These are phyloP conservation scores for Cladorhizidae sp. DNA, from an alignment of 37 sponge, comb jelly and placozoan species.

Conservation along the genomic window DNA sequence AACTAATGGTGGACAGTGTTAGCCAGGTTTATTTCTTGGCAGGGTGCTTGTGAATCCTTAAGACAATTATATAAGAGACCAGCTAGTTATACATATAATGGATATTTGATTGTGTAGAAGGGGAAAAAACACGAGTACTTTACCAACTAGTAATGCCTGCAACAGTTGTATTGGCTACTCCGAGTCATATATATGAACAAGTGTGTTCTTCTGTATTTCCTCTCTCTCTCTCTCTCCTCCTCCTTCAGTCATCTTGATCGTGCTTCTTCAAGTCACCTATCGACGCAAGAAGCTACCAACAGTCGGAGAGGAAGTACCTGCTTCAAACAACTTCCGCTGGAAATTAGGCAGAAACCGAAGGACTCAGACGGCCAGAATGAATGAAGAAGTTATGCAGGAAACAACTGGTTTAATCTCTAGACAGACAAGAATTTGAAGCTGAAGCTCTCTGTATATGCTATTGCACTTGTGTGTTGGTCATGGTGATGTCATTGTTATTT, in stretches of 20 bases:
- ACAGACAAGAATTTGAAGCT: background rate
- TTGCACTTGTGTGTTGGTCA: no score
- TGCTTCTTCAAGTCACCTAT: slow-evolving; percentile 65
- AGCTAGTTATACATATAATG: no score
- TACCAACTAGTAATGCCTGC: background rate
- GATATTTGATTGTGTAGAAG: no score
- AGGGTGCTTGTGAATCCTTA: no score
- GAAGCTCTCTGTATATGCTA: no score
- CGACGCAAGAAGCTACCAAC: slow-evolving; percentile 54
- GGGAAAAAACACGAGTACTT: background rate
- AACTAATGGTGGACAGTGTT: no score
- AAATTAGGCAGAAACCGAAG: background rate
- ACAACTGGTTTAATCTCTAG: background rate
- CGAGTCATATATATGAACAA: no score
- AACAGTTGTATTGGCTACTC: background rate
- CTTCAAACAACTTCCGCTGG: background rate
- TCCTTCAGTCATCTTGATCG: slow-evolving; percentile 40
- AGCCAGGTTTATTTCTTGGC: no score
- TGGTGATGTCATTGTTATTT: no score
- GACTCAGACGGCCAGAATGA: background rate
- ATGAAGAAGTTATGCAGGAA: background rate
- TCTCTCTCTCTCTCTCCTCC: background rate
- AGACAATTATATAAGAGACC: no score
- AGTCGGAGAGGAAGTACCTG: background rate
- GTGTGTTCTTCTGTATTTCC: background rate